A percentile compares a stretch with the other conserved stretches of the same genome.
These are phyloP conservation scores for Calyptomena viridis DNA, from an alignment of 2,113 vertebrate genomes.

Conservation along the genomic window DNA sequence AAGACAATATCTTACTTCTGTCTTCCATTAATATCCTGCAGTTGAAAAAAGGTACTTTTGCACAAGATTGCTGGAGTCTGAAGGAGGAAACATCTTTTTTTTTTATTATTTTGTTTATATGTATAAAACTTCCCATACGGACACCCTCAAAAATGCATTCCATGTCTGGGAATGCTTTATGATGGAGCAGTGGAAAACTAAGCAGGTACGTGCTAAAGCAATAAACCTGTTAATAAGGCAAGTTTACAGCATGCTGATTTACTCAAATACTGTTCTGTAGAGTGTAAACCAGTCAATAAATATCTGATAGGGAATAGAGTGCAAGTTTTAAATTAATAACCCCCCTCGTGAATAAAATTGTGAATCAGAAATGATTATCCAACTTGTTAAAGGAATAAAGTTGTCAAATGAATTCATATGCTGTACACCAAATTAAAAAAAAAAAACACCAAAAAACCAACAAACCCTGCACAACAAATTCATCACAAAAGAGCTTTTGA, in stretches of 20 bases:
- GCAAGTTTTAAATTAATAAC: constrained; percentile 60
- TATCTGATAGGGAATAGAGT: constrained; percentile 49
- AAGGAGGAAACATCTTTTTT: background rate
- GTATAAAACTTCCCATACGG: background rate
- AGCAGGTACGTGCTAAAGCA: constrained; percentile 33
- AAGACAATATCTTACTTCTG: background rate
- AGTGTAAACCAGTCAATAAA: constrained; percentile 43
- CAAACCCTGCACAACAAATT: background rate
- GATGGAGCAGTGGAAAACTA: constrained; percentile 39
- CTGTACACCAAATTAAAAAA: constrained; percentile 27
- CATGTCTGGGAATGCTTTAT: constrained; percentile 3
- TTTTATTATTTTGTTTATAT: background rate
- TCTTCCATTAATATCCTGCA: background rate
- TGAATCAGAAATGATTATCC: constrained; percentile 60
- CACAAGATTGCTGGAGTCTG: background rate
- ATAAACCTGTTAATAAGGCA: constrained; percentile 36
- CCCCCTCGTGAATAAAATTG: constrained; percentile 27
- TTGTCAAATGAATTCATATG: constrained; percentile 58
- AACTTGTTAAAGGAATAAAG: constrained; percentile 65
- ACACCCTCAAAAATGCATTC: constrained; percentile 22
- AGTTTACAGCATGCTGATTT: constrained; percentile 49
- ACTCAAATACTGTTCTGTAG: constrained; percentile 38
- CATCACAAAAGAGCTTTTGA: background rate
- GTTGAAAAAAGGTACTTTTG: background rate
- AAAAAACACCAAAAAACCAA: background rate